Conservation (phyloP, 2,113 vertebrate genomes). For the Salvator merianae region DNA sequence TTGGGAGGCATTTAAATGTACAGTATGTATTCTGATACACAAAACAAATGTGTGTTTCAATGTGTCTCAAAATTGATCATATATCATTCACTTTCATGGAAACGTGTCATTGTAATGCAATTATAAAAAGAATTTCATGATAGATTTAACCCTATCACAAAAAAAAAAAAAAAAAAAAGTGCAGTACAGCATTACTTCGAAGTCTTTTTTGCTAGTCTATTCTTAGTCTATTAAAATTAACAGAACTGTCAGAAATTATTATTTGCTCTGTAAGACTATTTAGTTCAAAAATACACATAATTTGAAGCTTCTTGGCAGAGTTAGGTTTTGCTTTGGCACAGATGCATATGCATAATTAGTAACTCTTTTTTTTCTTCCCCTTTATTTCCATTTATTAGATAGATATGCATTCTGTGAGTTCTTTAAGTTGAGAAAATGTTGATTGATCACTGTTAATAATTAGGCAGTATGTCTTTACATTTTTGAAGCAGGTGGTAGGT, state of each 20-base stretch:
- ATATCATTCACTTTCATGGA: background rate
- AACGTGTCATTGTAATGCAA: background rate
- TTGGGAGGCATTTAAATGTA: background rate
- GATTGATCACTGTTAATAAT: conserved; percentile 39
- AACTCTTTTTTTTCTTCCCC: background rate
- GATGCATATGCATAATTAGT: conserved; percentile 14
- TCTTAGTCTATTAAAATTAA: background rate
- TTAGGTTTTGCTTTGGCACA: background rate
- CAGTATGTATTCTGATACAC: background rate
- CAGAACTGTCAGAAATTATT: background rate
- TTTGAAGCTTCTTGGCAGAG: background rate
- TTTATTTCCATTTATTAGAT: conserved; percentile 42
- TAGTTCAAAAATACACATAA: background rate
- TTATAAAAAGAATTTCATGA: background rate
- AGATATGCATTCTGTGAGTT: conserved; percentile 22
- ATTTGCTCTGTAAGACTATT: background rate
- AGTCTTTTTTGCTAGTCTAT: background rate
- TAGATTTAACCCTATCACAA: no score
- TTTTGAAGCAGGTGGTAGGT: conserved; percentile 49
- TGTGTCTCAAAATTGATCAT: background rate
- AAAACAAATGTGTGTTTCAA: background rate
- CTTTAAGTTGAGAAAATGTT: conserved; percentile 18
- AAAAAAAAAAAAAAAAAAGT: no score
- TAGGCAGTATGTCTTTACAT: conserved; percentile 35
- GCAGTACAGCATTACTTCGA: background rate